Evolutionary conservation across 1,140 invertebrate species (phyloP).

Genomic region (Drosophila gunungcola): DNA sequence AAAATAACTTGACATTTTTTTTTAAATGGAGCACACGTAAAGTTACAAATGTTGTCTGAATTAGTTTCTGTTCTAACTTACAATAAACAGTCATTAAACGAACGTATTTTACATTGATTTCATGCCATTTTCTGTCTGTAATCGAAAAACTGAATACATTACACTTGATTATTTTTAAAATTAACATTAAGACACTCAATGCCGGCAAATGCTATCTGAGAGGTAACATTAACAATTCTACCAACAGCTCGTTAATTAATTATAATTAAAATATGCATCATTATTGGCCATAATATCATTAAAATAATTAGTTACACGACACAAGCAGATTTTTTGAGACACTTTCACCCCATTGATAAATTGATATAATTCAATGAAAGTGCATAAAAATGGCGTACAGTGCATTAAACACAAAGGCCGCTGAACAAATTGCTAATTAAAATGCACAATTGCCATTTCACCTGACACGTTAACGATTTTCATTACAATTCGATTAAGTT

Average conservation of each 20-base stretch:
- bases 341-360: slow-evolving; percentile 16
- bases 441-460: slow-evolving; percentile 54
- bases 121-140: neutral
- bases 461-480: slow-evolving; percentile 64
- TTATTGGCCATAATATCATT: slow-evolving; percentile 72
- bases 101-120: neutral
- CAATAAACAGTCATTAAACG: too few species aligned
- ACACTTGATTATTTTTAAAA: slow-evolving; percentile 9
- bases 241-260: slow-evolving; percentile 67
- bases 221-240: slow-evolving; percentile 50
- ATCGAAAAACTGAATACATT: neutral
- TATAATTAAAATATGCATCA: slow-evolving; percentile 66
- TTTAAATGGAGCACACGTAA: too few species aligned
- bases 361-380: slow-evolving; percentile 61
- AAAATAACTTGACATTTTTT: too few species aligned
- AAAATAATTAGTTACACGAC: slow-evolving; percentile 76
- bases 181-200: slow-evolving; percentile 23
- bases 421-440: slow-evolving; percentile 68
- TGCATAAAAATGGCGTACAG: slow-evolving; percentile 43
- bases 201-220: slow-evolving; percentile 11
- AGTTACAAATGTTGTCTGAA: too few species aligned
- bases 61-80: too few species aligned
- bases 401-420: slow-evolving; percentile 57
- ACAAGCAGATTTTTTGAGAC: slow-evolving; percentile 15
- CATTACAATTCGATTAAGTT: slow-evolving; percentile 77